phyloP scores from a whole-genome alignment of 1,140 invertebrate genomes.

The Zaprionus tsacasi region DNA sequence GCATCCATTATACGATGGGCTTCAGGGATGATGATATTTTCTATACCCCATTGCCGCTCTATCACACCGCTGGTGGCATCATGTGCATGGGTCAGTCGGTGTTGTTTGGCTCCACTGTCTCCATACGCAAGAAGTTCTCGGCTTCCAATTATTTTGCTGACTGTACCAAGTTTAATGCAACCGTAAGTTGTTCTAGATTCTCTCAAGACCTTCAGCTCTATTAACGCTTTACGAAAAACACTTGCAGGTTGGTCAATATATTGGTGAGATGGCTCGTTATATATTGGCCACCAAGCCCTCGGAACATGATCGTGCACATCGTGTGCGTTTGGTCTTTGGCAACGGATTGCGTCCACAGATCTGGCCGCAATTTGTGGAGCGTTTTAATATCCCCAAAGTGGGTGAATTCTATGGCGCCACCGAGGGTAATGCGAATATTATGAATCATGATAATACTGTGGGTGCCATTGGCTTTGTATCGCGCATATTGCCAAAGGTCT shows the following conservation, averaged over 20 bases:
- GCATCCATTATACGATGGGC: conserved; percentile 88
- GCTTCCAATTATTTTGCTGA: conserved; percentile 97
- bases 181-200: conserved; percentile 87
- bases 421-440: conserved; percentile 98
- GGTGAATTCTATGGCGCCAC: conserved; percentile 98
- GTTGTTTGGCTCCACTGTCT: conserved; percentile 92
- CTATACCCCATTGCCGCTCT: conserved; percentile 96
- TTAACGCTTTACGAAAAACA: not conserved
- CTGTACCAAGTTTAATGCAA: conserved; percentile 96
- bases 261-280: conserved; percentile 99
- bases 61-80: conserved; percentile 97
- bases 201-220: not conserved
- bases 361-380: conserved; percentile 95
- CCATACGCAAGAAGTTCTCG: conserved; percentile 97
- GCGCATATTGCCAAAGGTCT: conserved; percentile 91
- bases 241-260: conserved; percentile 90
- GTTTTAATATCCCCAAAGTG: conserved; percentile 94
- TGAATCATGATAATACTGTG: conserved; percentile 95
- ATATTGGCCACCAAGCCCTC: conserved; percentile 93
- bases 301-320: conserved; percentile 92
- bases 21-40: conserved; percentile 91
- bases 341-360: conserved; percentile 98
- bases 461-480: conserved; percentile 98
- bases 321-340: conserved; percentile 94
- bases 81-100: conserved; percentile 93